These are phyloP conservation scores for Zaprionus vittiger DNA, from an alignment of 1,140 invertebrate species.

Conservation along the genomic window DNA sequence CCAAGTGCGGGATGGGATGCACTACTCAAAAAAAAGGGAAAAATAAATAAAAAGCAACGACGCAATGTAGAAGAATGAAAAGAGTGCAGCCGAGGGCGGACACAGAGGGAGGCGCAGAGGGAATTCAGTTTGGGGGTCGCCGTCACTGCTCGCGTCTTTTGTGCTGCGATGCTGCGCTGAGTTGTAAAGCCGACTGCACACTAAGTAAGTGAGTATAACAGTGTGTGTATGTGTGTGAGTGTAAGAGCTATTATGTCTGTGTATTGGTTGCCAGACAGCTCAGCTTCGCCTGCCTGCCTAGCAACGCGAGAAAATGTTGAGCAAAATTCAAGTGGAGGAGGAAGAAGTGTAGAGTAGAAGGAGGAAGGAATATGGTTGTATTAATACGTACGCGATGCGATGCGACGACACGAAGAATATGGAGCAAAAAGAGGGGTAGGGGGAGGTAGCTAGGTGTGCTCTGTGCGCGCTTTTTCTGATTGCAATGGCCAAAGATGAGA, in stretches of 20 bases:
- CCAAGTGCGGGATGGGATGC: constrained; percentile 42
- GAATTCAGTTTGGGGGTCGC: constrained; percentile 62
- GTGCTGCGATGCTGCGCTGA: constrained; percentile 39
- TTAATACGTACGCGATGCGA: constrained; percentile 20
- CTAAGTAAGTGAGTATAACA: constrained; percentile 22
- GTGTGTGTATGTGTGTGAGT: constrained; percentile 5
- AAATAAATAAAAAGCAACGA: constrained; percentile 47
- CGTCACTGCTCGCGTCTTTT: constrained; percentile 21
- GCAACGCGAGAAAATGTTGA: constrained; percentile 68
- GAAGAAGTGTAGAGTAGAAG: too few species aligned
- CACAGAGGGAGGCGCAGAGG: constrained; percentile 33
- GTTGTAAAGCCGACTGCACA: constrained; percentile 66
- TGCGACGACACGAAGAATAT: constrained; percentile 24
- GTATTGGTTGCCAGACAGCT: not conserved
- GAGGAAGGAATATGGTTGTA: constrained; percentile 26
- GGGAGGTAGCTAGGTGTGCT: constrained; percentile 27
- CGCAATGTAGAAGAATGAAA: constrained; percentile 68
- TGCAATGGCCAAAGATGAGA: constrained; percentile 70
- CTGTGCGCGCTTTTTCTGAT: constrained; percentile 49
- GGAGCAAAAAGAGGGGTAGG: not conserved
- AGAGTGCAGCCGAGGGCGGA: constrained; percentile 46
- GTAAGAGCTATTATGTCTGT: constrained; percentile 20
- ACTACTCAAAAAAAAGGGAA: constrained; percentile 30
- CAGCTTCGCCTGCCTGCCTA: constrained; percentile 35
- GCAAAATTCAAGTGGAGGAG: constrained; percentile 32